These are phyloP conservation scores for Plusia festucae DNA, from an alignment of 2,888 invertebrate species.

Conservation along the genomic window DNA sequence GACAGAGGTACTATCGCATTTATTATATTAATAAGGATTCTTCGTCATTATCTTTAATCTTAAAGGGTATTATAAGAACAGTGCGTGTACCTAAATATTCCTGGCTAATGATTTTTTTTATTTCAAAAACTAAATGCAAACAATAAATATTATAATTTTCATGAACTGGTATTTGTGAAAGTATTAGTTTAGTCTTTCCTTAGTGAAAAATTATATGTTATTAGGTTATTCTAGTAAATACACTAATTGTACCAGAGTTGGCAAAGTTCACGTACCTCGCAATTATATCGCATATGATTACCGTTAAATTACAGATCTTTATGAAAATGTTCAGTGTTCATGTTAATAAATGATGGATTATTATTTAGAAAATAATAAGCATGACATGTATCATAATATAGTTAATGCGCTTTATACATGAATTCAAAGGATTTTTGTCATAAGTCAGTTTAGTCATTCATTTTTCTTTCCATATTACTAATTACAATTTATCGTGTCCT, in stretches of 20 bases:
- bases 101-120: too few relatives aligned
- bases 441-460: background rate
- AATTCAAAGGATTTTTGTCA: background rate
- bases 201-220: background rate
- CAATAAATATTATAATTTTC: too few relatives aligned
- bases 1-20: too few relatives aligned
- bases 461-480: background rate
- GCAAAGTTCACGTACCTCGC: background rate
- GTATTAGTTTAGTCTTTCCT: too few relatives aligned
- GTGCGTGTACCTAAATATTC: too few relatives aligned
- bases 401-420: background rate
- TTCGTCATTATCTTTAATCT: too few relatives aligned
- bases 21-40: too few relatives aligned
- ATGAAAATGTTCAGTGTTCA: background rate
- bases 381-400: background rate
- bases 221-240: background rate
- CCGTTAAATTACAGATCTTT: background rate
- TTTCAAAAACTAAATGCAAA: too few relatives aligned
- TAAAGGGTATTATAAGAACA: too few relatives aligned
- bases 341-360: background rate
- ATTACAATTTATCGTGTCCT: too few relatives aligned
- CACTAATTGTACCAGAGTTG: background rate
- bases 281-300: background rate
- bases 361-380: slow-evolving; percentile 1
- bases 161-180: too few relatives aligned